Conservation (phyloP, 92 coral and sea anemone species). For the Scolanthus callimorphus region DNA sequence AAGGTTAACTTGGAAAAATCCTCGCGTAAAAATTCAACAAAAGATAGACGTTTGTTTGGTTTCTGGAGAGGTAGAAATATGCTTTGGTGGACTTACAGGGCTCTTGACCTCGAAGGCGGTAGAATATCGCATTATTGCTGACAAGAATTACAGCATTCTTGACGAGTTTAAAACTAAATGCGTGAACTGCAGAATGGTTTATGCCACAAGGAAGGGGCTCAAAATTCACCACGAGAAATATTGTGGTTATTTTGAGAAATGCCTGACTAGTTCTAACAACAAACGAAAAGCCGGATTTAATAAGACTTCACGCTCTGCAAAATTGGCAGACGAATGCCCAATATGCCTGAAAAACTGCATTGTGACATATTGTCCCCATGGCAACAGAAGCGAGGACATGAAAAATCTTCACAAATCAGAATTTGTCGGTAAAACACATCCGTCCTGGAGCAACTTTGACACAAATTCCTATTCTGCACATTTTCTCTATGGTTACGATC, state of each 20-base stretch:
- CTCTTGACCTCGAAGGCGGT: conserved; percentile 30
- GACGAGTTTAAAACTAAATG: conserved; percentile 61
- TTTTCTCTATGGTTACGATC: conserved; percentile 74
- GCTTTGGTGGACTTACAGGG: conserved; percentile 38
- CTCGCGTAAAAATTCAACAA: conserved; percentile 36
- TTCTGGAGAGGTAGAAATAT: conserved; percentile 30
- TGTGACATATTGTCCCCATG: conserved; percentile 59
- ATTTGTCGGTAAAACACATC: conserved; percentile 82
- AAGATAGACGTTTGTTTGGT: conserved; percentile 57
- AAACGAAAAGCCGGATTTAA: conserved; percentile 36
- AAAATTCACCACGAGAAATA: conserved; percentile 59
- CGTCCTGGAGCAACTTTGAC: conserved; percentile 66
- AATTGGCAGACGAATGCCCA: conserved; percentile 37
- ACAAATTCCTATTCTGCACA: conserved; percentile 65
- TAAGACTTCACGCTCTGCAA: conserved; percentile 14
- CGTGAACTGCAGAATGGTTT: conserved; percentile 58
- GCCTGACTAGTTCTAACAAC: conserved; percentile 41
- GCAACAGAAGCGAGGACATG: conserved; percentile 66
- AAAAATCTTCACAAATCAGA: conserved; percentile 53
- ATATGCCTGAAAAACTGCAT: conserved; percentile 58
- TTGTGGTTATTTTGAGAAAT: conserved; percentile 76
- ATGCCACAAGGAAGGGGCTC: conserved; percentile 40
- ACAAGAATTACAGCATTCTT: conserved; percentile 35
- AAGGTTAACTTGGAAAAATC: conserved; percentile 34
- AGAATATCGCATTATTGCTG: conserved; percentile 24